Percentiles rank a stretch among this genome's conserved stretches.
These are phyloP conservation scores for Metellina segmentata DNA, from an alignment of 2,888 invertebrate species.

Conservation along the genomic window DNA sequence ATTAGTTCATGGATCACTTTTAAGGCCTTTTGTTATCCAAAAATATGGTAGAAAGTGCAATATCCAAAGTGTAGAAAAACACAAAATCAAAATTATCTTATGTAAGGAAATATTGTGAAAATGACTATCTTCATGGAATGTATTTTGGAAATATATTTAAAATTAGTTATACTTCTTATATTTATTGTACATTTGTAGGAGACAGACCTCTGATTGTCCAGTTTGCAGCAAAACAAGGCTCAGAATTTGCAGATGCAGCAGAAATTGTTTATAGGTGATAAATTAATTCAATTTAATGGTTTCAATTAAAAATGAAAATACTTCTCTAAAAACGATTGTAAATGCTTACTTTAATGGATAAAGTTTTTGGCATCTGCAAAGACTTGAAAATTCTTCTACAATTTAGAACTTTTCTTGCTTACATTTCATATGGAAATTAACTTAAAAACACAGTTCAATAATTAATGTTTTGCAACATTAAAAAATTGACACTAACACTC, in stretches of 20 bases:
- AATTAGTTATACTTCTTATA: no score
- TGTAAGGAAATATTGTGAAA: no score
- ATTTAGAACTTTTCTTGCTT: not conserved
- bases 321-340: not conserved
- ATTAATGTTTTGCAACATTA: not conserved
- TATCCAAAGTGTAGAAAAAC: no score
- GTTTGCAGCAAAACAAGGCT: constrained; percentile 93
- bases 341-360: not conserved
- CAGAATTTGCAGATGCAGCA: constrained; percentile 92
- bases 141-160: no score
- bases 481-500: no score
- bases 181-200: constrained; percentile 81
- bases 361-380: not conserved
- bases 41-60: no score
- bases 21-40: no score
- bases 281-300: not conserved
- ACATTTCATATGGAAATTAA: not conserved
- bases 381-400: not conserved
- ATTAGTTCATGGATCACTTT: no score
- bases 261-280: constrained; percentile 88
- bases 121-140: no score
- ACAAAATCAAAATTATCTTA: no score
- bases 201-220: constrained; percentile 95
- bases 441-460: not conserved
- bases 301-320: not conserved